phyloP scores from a whole-genome alignment of 2,888 invertebrate species.

The Melanotus villosus region DNA sequence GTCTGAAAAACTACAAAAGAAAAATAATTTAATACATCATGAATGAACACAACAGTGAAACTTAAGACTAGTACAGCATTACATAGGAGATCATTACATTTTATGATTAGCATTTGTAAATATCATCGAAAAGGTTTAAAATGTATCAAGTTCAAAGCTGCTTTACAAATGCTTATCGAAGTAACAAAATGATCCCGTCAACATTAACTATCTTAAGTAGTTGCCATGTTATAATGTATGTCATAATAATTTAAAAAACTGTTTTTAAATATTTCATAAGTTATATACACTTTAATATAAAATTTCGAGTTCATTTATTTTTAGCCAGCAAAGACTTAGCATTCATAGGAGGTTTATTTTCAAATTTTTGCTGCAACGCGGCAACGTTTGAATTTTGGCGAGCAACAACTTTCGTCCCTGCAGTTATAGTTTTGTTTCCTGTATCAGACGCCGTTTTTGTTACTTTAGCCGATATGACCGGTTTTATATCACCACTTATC shows the following conservation, averaged over 20 bases:
- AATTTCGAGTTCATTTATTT: constrained; percentile 24
- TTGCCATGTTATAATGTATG: constrained; percentile 34
- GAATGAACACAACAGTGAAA: constrained; percentile 15
- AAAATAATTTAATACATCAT: constrained; percentile 22
- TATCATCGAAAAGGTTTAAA: too few relatives aligned
- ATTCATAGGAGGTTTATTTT: constrained; percentile 67
- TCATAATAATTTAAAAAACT: constrained; percentile 41
- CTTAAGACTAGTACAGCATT: constrained; percentile 2
- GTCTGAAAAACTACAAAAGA: constrained; percentile 23
- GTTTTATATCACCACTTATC: constrained; percentile 49
- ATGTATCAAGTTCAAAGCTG: too few relatives aligned
- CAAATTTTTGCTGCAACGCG: constrained; percentile 85
- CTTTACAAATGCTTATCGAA: constrained; percentile 31
- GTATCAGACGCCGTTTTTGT: constrained; percentile 46
- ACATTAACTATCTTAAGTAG: constrained; percentile 35
- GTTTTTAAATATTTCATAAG: constrained; percentile 16
- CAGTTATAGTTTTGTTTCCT: constrained; percentile 58
- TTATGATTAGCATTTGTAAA: constrained; percentile 1
- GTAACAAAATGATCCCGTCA: background rate
- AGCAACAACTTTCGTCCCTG: constrained; percentile 70
- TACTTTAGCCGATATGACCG: constrained; percentile 47
- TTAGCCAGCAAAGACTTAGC: constrained; percentile 28
- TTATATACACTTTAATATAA: constrained; percentile 13
- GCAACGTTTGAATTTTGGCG: constrained; percentile 80
- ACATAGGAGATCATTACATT: background rate